Conservation (phyloP, 1,140 invertebrate species). For the Diuraphis noxia region DNA sequence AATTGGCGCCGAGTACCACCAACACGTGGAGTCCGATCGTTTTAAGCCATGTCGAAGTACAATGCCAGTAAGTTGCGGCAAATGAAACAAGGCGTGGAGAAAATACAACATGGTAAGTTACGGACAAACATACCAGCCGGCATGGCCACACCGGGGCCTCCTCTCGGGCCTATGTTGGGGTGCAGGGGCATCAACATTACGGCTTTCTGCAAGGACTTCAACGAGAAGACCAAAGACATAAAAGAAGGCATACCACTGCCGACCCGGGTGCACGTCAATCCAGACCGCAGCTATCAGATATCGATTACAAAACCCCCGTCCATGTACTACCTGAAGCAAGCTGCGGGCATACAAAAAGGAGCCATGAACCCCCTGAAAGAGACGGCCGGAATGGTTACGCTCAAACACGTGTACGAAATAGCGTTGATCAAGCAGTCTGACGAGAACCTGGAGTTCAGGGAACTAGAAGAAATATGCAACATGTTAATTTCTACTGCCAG, state of each 20-base stretch:
- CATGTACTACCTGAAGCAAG: constrained; percentile 89
- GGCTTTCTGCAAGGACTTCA: constrained; percentile 98
- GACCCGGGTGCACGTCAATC: constrained; percentile 75
- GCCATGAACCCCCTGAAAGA: constrained; percentile 78
- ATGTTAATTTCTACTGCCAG: constrained; percentile 76
- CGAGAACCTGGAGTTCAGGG: constrained; percentile 69
- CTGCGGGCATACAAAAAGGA: constrained; percentile 85
- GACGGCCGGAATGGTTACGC: constrained; percentile 84
- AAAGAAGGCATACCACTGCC: constrained; percentile 92
- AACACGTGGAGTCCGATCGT: background rate
- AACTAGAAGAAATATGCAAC: constrained; percentile 78
- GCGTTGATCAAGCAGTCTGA: constrained; percentile 91
- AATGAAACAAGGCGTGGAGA: constrained; percentile 71
- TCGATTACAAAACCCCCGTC: constrained; percentile 82
- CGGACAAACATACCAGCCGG: constrained; percentile 82
- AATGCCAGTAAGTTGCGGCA: constrained; percentile 64
- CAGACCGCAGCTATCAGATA: constrained; percentile 85
- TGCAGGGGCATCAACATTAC: constrained; percentile 95
- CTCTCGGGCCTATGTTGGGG: constrained; percentile 87
- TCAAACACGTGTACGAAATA: constrained; percentile 99
- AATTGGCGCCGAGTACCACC: background rate
- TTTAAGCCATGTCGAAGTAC: constrained; percentile 26
- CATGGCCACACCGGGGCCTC: constrained; percentile 82
- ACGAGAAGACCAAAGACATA: constrained; percentile 88
- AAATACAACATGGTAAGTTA: constrained; percentile 75